These are phyloP conservation scores for Netelia virgata DNA, from an alignment of 2,888 invertebrate genomes.

Conservation along the genomic window DNA sequence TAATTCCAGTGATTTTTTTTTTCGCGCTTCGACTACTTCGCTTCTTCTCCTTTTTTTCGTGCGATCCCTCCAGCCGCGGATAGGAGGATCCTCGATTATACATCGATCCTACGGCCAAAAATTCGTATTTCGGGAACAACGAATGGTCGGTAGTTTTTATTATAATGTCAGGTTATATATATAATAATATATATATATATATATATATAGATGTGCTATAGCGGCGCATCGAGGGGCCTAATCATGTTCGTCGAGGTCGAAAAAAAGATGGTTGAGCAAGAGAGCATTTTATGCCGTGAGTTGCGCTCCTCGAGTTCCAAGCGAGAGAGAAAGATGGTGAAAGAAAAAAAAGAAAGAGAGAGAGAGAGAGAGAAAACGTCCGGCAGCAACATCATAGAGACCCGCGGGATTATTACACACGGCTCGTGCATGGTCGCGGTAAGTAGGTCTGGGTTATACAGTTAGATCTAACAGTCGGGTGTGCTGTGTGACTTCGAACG, in stretches of 20 bases:
- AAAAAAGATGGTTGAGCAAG: slow-evolving; percentile 51
- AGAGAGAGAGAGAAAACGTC: slow-evolving; percentile 38
- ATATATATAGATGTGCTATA: not conserved
- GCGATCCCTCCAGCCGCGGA: slow-evolving; percentile 4
- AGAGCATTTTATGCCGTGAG: slow-evolving; percentile 30
- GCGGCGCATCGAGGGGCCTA: slow-evolving; percentile 44
- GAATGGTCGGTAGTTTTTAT: slow-evolving; percentile 40
- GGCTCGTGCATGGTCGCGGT: slow-evolving; percentile 53
- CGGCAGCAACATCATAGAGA: slow-evolving; percentile 55
- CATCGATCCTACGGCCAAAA: slow-evolving; percentile 35
- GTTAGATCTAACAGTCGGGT: slow-evolving; percentile 82
- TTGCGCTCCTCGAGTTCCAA: slow-evolving; percentile 3
- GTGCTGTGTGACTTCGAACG: slow-evolving; percentile 30
- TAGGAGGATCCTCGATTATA: slow-evolving; percentile 41
- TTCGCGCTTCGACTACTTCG: slow-evolving; percentile 32
- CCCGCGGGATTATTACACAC: slow-evolving; percentile 29
- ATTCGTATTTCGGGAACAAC: slow-evolving; percentile 38
- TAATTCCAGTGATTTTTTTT: slow-evolving; percentile 39
- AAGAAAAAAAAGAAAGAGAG: slow-evolving; percentile 53
- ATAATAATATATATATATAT: not conserved
- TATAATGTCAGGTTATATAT: slow-evolving; percentile 50
- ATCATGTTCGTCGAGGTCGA: slow-evolving; percentile 57
- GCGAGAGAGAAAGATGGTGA: slow-evolving; percentile 54
- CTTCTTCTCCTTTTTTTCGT: slow-evolving; percentile 27
- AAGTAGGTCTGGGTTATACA: slow-evolving; percentile 84